Percentiles rank a stretch among this genome's conserved stretches.
Conservation (phyloP, 2,113 vertebrate genomes). For the Erpornis zantholeuca region DNA sequence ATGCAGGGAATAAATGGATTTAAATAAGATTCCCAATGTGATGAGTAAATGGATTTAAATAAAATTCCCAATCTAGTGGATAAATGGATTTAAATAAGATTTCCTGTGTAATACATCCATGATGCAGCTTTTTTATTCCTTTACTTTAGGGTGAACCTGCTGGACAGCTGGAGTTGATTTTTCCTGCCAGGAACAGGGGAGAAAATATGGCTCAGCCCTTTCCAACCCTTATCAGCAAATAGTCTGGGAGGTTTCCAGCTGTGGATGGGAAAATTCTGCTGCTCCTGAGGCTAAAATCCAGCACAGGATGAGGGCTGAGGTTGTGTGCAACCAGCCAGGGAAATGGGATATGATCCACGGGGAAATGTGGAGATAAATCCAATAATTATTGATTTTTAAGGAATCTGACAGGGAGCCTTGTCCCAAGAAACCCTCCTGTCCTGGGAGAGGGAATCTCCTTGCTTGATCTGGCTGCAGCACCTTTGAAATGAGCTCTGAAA, state of each 20-base stretch:
- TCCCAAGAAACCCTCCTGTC: not conserved
- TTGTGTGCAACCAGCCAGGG: not conserved
- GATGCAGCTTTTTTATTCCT: not conserved
- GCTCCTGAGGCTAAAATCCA: not conserved
- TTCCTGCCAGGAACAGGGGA: fast-evolving
- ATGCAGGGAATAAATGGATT: not conserved
- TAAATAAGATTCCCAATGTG: not conserved
- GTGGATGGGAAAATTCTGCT: not conserved
- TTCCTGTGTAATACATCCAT: not conserved
- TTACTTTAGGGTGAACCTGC: not conserved
- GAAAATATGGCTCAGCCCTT: not conserved
- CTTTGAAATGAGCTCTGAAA: not conserved
- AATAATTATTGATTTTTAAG: not conserved
- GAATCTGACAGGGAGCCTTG: not conserved
- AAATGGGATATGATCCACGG: not conserved
- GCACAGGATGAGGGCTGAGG: not conserved
- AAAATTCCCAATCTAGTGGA: not conserved
- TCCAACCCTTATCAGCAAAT: not conserved
- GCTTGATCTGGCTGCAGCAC: not conserved
- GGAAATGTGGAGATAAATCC: not conserved
- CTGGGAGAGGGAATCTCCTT: fast-evolving
- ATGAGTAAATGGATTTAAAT: not conserved
- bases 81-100: not conserved
- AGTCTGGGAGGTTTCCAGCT: not conserved
- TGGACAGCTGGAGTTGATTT: not conserved